Evolutionary conservation across 2,113 vertebrate species (phyloP), one percentile per base, ranked within the genome.

Genomic region (Oncorhynchus tshawytscha): DNA sequence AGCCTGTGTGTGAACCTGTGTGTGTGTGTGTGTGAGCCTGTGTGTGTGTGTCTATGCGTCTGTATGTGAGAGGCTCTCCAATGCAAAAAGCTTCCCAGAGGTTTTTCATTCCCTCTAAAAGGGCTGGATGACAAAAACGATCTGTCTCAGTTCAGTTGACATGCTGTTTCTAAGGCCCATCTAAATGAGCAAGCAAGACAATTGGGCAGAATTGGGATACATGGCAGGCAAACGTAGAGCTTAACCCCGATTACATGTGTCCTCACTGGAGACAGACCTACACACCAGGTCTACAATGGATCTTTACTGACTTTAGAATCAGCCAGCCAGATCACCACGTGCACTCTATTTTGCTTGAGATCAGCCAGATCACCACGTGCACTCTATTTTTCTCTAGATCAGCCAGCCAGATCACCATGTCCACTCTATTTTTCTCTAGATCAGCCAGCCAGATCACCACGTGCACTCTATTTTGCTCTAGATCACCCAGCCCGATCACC

Each of bases 131-230:
- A 75, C 34, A 39, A 73, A 77, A 78, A 81, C 49, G 18, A 81
- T 81, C 80, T 25, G 70, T 77, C 79, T 80, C 81, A 31, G 22
- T 57, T 75, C 75, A 65, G 66, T 67, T 60, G 70, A 57, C 78
- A 74, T 59, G 67, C 18, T 9, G 59, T 84, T 81, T 70, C 39
- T 13, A 68, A 27, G 24, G 29, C 25, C 57, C 31, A 49, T 69
- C 49, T 72, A 69, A 80, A 81, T 62, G 77, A 74, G 72, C 67
- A 39, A 39, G 39, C 15, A 62, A 72, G 65, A 69, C 71, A 77
- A 13, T 48, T 60, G 66, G 65, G 59, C 16, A 70, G 57, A 70
- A 51, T 57, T 45, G 45, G 71, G n/a, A 39, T 39, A 39, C 39
- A 39, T 39, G 39, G 39, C 8, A 9, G 39, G 39, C 39, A 39